Conservation (phyloP, 2,888 invertebrate species). For the Globia sparganii region DNA sequence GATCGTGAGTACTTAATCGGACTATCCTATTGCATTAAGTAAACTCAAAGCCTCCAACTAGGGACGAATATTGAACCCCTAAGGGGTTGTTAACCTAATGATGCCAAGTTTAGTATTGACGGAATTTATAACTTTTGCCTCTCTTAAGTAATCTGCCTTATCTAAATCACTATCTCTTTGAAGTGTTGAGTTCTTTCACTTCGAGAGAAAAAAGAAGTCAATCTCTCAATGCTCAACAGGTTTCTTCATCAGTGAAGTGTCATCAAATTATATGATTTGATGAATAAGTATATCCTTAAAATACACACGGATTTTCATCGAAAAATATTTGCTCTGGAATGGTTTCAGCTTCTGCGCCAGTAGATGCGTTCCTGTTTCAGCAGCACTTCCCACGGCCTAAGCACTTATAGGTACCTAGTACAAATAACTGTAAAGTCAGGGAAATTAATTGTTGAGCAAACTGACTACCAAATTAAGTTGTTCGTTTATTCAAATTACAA, state of each 20-base stretch:
- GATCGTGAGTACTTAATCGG: too few species aligned
- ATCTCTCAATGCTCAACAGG: background rate
- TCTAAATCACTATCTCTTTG: background rate
- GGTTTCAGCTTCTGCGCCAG: background rate
- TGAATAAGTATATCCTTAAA: background rate
- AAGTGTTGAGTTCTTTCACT: background rate
- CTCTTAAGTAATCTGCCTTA: background rate
- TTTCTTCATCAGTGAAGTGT: background rate
- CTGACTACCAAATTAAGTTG: background rate
- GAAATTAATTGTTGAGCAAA: background rate
- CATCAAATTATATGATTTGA: background rate
- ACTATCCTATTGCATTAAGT: too few species aligned
- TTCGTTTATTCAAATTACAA: background rate
- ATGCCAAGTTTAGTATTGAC: constrained; percentile 1
- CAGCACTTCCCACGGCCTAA: background rate
- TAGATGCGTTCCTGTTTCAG: background rate
- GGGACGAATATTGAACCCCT: too few species aligned
- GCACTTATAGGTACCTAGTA: background rate
- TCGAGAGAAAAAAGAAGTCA: too few species aligned
- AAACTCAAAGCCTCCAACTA: too few species aligned
- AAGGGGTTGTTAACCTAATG: constrained; percentile 17
- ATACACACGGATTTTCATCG: background rate
- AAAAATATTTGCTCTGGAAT: background rate
- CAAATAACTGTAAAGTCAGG: background rate
- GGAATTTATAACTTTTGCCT: background rate